phyloP scores from a whole-genome alignment of 1,140 invertebrate species.

The Hirudo medicinalis region DNA sequence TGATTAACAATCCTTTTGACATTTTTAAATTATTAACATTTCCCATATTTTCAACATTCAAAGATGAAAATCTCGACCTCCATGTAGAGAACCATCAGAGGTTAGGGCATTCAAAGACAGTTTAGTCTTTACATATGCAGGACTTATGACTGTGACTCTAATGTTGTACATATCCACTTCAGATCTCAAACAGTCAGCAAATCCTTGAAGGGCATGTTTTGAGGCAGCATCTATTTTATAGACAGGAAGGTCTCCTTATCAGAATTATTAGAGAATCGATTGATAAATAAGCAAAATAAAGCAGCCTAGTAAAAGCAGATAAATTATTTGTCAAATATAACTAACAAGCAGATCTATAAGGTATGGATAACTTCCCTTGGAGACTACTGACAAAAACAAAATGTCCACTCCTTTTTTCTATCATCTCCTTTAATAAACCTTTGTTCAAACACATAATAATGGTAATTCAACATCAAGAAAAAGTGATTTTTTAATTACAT shows the following conservation, averaged over 20 bases:
- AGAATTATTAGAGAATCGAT: not conserved
- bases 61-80: conserved; percentile 44
- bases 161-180: conserved; percentile 57
- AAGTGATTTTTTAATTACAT: conserved; percentile 21
- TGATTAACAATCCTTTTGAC: not conserved
- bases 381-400: conserved; percentile 82
- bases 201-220: conserved; percentile 69
- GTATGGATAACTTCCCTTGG: conserved; percentile 78
- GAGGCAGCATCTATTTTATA: conserved; percentile 63
- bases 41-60: not conserved
- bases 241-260: not conserved
- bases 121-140: conserved; percentile 75
- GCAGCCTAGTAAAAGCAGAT: not conserved
- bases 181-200: conserved; percentile 38
- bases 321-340: conserved; percentile 24
- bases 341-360: conserved; percentile 52
- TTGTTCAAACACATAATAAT: conserved; percentile 11
- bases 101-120: conserved; percentile 77
- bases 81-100: conserved; percentile 59
- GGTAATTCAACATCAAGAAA: conserved; percentile 15
- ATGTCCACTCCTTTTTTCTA: conserved; percentile 59
- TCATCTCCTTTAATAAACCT: conserved; percentile 71
- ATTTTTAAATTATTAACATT: not conserved
- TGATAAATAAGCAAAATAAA: conserved; percentile 3
- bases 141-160: conserved; percentile 65